These are phyloP conservation scores for Caiman crocodilus DNA, from an alignment of 2,797 vertebrate species.

Conservation along the genomic window DNA sequence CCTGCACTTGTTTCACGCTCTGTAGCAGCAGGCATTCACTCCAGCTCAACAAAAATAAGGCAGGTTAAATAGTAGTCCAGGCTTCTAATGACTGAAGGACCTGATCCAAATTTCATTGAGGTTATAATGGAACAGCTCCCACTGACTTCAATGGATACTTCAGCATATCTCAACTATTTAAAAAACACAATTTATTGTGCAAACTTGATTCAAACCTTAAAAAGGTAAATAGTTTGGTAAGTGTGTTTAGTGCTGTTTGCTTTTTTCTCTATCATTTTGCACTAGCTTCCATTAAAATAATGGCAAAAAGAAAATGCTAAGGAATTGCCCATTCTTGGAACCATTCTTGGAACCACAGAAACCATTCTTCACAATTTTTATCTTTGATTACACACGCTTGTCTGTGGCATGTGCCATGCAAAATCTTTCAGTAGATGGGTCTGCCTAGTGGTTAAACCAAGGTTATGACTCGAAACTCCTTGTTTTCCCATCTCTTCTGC, in stretches of 20 bases:
- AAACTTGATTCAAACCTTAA: background rate
- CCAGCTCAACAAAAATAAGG: background rate
- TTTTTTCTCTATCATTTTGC: background rate
- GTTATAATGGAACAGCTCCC: background rate
- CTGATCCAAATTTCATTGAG: background rate
- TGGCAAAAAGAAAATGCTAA: conserved; percentile 14
- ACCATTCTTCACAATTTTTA: conserved; percentile 7
- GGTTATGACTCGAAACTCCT: background rate
- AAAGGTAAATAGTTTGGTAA: background rate
- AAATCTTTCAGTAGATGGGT: conserved; percentile 27
- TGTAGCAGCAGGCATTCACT: background rate
- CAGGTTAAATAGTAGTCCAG: background rate
- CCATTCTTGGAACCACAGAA: background rate
- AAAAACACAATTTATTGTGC: background rate
- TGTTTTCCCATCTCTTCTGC: background rate
- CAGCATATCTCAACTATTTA: background rate
- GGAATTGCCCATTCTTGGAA: background rate
- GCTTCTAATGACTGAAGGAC: background rate
- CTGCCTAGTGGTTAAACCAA: conserved; percentile 46
- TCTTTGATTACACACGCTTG: conserved; percentile 32
- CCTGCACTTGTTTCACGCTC: background rate
- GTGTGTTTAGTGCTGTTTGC: background rate
- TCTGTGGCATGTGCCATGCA: conserved; percentile 7
- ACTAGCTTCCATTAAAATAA: conserved; percentile 42
- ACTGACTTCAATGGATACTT: background rate